phyloP scores from a whole-genome alignment of 1,140 invertebrate species.

The Cydia pomonella region DNA sequence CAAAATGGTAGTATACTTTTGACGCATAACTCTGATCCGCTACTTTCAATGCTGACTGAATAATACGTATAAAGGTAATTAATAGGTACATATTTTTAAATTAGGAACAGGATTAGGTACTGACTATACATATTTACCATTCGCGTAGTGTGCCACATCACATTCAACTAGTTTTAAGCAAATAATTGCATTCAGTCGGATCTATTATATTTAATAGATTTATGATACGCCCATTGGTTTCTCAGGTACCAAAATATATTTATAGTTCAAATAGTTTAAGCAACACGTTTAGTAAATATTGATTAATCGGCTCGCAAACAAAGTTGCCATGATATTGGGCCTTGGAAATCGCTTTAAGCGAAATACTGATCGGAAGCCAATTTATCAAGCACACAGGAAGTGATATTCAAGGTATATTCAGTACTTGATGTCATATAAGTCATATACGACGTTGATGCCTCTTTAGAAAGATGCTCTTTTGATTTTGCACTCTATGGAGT shows the following conservation, averaged over 20 bases:
- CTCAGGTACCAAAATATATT: background rate
- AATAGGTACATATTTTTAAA: too few relatives aligned
- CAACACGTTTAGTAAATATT: conserved; percentile 16
- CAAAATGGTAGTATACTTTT: too few relatives aligned
- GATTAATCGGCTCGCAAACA: background rate
- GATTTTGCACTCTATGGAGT: background rate
- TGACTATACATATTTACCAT: background rate
- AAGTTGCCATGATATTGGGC: background rate
- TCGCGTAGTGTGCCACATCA: background rate
- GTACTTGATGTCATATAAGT: background rate
- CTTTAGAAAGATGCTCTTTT: background rate
- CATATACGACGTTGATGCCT: background rate
- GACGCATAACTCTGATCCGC: too few relatives aligned
- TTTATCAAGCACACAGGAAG: background rate
- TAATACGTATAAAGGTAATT: too few relatives aligned
- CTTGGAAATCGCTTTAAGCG: background rate
- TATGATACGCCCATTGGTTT: background rate
- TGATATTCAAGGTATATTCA: background rate
- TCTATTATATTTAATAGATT: background rate
- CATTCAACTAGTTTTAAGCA: background rate
- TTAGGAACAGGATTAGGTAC: too few relatives aligned
- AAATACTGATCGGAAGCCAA: background rate
- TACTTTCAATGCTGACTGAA: too few relatives aligned
- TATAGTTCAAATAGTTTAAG: background rate
- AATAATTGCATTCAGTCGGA: background rate